Conservation (phyloP, 1,140 invertebrate genomes). For the Conopomorpha cramerella region DNA sequence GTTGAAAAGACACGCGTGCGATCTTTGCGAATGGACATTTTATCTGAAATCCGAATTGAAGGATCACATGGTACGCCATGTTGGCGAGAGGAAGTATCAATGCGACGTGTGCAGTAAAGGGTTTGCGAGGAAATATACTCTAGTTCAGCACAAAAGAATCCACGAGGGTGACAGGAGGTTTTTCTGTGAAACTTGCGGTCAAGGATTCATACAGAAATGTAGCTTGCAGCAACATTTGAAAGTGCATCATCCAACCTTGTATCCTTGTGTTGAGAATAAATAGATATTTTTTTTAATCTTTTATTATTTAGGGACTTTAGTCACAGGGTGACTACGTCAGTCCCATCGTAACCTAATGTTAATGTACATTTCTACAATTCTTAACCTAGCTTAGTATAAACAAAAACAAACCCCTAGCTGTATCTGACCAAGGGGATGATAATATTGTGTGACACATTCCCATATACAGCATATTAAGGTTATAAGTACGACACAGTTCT, state of each 20-base stretch:
- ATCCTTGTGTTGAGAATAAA: too few species aligned
- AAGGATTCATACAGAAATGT: constrained; percentile 53
- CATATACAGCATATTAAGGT: too few species aligned
- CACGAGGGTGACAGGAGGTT: constrained; percentile 63
- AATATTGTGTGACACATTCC: too few species aligned
- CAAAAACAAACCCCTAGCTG: too few species aligned
- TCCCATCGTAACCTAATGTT: too few species aligned
- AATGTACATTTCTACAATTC: too few species aligned
- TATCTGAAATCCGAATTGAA: constrained; percentile 63
- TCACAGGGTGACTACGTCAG: too few species aligned
- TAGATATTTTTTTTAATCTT: too few species aligned
- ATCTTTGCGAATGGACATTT: constrained; percentile 67
- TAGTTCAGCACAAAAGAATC: constrained; percentile 73
- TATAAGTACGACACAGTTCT: too few species aligned
- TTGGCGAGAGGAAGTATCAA: constrained; percentile 65
- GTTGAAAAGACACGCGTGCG: constrained; percentile 60
- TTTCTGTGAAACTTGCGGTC: constrained; percentile 53
- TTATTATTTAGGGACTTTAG: too few species aligned
- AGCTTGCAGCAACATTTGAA: constrained; percentile 46
- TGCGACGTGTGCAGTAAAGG: constrained; percentile 64
- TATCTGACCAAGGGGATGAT: too few species aligned
- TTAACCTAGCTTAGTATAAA: too few species aligned
- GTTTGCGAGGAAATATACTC: constrained; percentile 71
- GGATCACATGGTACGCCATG: constrained; percentile 69
- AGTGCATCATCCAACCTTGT: constrained; percentile 32